phyloP scores from a whole-genome alignment of 2,888 invertebrate species.

The Eupithecia vulgata region DNA sequence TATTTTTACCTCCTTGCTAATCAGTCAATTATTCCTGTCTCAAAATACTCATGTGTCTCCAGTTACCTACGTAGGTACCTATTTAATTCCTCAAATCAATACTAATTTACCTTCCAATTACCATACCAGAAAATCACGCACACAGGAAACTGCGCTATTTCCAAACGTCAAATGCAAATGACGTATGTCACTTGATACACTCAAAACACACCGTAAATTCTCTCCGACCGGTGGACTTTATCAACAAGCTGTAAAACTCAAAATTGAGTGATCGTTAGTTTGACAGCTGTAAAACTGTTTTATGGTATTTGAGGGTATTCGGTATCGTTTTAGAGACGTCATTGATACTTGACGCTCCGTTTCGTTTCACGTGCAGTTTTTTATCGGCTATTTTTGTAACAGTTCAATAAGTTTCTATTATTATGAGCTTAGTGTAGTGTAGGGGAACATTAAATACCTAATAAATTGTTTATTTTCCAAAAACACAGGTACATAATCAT shows the following conservation, averaged over 20 bases:
- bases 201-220: conserved; percentile 46
- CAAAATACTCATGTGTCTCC: not conserved
- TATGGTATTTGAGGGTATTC: conserved; percentile 33
- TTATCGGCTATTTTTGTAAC: conserved; percentile 52
- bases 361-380: conserved; percentile 62
- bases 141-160: conserved; percentile 67
- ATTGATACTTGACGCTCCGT: conserved; percentile 70
- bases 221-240: conserved; percentile 32
- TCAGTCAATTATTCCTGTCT: not conserved
- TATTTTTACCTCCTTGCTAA: not conserved
- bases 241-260: conserved; percentile 39
- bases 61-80: not conserved
- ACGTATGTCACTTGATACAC: conserved; percentile 65
- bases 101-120: conserved; percentile 37
- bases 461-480: not conserved
- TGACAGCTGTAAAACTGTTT: conserved; percentile 41
- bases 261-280: conserved; percentile 44
- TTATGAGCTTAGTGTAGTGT: conserved; percentile 27
- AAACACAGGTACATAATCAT: no score
- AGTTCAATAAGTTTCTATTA: conserved; percentile 46
- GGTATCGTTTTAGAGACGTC: conserved; percentile 68
- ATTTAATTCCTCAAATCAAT: conserved; percentile 29
- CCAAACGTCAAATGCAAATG: conserved; percentile 62
- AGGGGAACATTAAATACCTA: not conserved
- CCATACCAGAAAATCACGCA: conserved; percentile 42